Evolutionary conservation across 2,888 invertebrate genomes (phyloP), one percentile per base, ranked within the genome.

Genomic region (Omphaloscelis lunosa): DNA sequence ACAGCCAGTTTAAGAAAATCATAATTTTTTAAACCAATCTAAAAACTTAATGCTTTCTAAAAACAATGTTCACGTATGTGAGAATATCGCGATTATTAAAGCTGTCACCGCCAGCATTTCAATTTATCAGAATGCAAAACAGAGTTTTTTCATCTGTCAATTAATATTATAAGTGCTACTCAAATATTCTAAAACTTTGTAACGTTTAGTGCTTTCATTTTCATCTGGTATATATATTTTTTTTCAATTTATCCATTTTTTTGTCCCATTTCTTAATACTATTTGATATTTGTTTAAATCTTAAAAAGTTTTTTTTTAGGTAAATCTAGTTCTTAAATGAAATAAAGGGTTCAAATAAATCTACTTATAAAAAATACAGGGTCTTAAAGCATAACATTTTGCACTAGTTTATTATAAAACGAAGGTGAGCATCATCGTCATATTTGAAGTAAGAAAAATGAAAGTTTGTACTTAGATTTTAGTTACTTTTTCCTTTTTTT

Each of bases 81-180:
- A 63, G 23, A 63, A 62, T 68, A 70, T 70, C 0, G 27, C 11
- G n/a, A 34, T 71, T 63, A 73, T 58, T 48, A 74, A 58, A 23
- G 51, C 59, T 15, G 34, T 72, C 79, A 74, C 8, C 17, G 9
- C 34, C 45, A 79, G 62, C n/a, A 15, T 67, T 72, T 58, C 58
- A 79, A 76, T 61, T 65, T 75, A n/a, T 56, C 39, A 27, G 75
- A 78, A 72, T 72, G 61, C 27, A 20, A 71, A 74, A 53, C 23
- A 58, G 12, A 4, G n/a, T 12, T 73, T 66, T 77, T 56, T 59
- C 27, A 39, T 65, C 45, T 59, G n/a, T 66, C 78, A n/a, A 81
- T 51, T 72, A 79, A 61, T 39, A 63, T 75, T 51, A 27, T n/a
- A 70, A 82, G 71, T 82, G 51, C 61, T 74, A 15, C 41, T 66